phyloP scores from a whole-genome alignment of 2,888 invertebrate species.

The Eupithecia pulchellata region DNA sequence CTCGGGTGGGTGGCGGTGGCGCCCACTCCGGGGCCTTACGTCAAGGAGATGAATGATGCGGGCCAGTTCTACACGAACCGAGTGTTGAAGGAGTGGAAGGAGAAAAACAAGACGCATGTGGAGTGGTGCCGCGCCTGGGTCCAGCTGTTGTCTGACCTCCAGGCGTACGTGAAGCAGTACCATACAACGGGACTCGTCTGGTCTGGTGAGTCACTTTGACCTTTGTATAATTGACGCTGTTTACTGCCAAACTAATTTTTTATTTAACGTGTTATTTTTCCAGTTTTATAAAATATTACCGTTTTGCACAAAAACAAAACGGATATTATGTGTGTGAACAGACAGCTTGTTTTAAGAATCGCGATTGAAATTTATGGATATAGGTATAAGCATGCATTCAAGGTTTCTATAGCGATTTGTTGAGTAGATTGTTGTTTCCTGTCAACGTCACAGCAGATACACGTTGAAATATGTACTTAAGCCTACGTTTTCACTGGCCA shows the following conservation, averaged over 20 bases:
- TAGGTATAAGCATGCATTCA: no score
- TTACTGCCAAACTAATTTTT: background rate
- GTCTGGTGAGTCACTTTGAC: conserved; percentile 86
- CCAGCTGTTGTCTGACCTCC: conserved; percentile 93
- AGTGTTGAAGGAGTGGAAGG: conserved; percentile 99
- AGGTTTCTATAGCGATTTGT: no score
- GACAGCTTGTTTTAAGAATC: no score
- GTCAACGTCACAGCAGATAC: no score
- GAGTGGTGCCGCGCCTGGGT: conserved; percentile 98
- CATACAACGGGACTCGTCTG: conserved; percentile 99
- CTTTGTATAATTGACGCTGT: background rate
- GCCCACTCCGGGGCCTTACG: conserved; percentile 97
- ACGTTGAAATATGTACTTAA: background rate
- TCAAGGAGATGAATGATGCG: conserved; percentile 99
- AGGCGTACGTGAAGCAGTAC: conserved; percentile 95
- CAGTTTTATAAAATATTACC: background rate
- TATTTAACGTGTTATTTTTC: background rate
- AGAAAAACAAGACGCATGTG: conserved; percentile 95
- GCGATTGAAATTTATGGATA: no score
- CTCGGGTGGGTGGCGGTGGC: conserved; percentile 97
- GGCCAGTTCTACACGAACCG: conserved; percentile 99
- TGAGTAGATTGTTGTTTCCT: no score
- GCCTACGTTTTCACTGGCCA: background rate
- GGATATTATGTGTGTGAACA: no score
- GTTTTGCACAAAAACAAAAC: no score